Base-by-base conservation (phyloP, 2,797 vertebrate genomes). In the Hylomyscus alleni region DNA sequence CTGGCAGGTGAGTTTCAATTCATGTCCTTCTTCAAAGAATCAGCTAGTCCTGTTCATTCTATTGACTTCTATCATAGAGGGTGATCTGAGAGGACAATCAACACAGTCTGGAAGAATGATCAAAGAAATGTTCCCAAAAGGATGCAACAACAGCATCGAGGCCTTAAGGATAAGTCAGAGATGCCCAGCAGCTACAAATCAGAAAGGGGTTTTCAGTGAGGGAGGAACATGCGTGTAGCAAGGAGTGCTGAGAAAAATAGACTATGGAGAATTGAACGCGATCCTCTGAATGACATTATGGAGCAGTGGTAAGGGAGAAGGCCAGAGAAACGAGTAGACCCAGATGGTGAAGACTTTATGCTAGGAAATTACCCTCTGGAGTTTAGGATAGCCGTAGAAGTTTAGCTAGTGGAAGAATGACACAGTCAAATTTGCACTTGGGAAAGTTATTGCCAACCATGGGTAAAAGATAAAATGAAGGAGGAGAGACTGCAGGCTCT, bases 381-480 rank as follows among this genome's bases (percentile, higher is more conserved):
- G 12, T 78, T 76, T 31, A 67, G 44, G 81, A 26, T 86, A 94
- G n/a, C 44, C 47, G n/a, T 2, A 50, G 24, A 50, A 82, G 40
- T 67, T 62, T 56, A 80, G 34, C 76, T 89, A 87, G 31, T 72
- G 3, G 76, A 85, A 2, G 72, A 86, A 17, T 60, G 56, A 34
- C 82, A n/a, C 34, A 31, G 50, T 69, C 29, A 29, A 85, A 67
- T n/a, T 10, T 65, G n/a, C 81, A 60, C 83, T 87, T 90, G 37
- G 15, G 65, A 84, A 87, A 87, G 82, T 52, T 80, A 62, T 95
- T 91, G 85, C 26, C 58, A 93, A 31, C 56, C 44, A 3, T 24
- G 12, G 19, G 6, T 19, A 58, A 58, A 84, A 50, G n/a, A 76
- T 67, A 76, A 37, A 72, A 40, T 65, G 81, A 73, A 72, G 56